A percentile compares a stretch with the other conserved stretches of the same genome.
phyloP scores from a whole-genome alignment of 2,888 invertebrate genomes.

The Eurois occulta region DNA sequence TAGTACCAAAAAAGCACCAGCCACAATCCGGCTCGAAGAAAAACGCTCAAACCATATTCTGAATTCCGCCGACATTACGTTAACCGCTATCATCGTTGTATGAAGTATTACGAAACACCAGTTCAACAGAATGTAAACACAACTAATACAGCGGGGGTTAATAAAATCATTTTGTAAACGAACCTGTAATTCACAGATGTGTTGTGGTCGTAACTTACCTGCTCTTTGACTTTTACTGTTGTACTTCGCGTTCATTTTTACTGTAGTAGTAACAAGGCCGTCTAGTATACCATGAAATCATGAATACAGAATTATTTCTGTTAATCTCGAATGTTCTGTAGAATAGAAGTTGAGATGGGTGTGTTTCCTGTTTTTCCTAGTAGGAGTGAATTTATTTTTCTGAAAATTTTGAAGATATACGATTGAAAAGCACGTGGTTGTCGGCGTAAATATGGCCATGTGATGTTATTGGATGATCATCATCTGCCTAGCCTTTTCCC shows the following conservation, averaged over 20 bases:
- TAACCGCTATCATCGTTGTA: conserved; percentile 66
- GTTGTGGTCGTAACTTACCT: conserved; percentile 80
- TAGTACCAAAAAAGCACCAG: not conserved
- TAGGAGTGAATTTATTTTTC: not conserved
- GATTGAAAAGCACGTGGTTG: not conserved
- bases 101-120: conserved; percentile 78
- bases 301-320: conserved; percentile 67
- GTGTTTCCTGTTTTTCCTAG: conserved; percentile 21
- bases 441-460: not conserved
- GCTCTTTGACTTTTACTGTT: conserved; percentile 85
- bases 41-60: conserved; percentile 33
- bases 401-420: not conserved
- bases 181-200: conserved; percentile 75
- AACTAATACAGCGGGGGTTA: conserved; percentile 79
- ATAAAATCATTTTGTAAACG: conserved; percentile 86
- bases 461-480: conserved; percentile 5
- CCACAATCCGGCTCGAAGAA: conserved; percentile 10
- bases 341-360: conserved; percentile 36
- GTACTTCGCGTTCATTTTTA: conserved; percentile 79
- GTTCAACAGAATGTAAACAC: conserved; percentile 78
- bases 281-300: conserved; percentile 75
- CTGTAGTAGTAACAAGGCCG: conserved; percentile 85
- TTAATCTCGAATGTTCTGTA: conserved; percentile 56
- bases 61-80: conserved; percentile 46
- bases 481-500: too few species aligned